Evolutionary conservation across 1,140 invertebrate species (phyloP), one percentile per base, ranked within the genome.

Genomic region (Diachasmimorpha longicaudata): DNA sequence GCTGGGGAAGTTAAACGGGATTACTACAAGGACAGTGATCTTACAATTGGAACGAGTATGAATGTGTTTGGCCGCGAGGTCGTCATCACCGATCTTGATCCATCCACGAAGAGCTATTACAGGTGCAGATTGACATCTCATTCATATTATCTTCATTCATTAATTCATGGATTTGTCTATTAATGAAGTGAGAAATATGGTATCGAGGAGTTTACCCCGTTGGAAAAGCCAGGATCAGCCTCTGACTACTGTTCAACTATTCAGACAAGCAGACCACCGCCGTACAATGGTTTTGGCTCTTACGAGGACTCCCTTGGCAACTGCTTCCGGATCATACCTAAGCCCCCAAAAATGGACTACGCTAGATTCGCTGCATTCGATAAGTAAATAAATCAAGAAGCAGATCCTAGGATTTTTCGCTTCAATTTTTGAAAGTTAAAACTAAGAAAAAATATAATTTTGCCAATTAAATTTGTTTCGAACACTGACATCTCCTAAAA

Each of bases 21-120:
- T 19, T 93, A 91, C 87, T 95, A 95, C 81, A 91, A 86, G 31
- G 94, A 95, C 81, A 90, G 88, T 67, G 94, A 98, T 86, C 86
- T 98, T 14, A 91, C 91, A 13, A 95, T 98, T 79, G 96, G 96
- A 0, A 92, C 93, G 0, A 90, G 93, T 0, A 85, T 98, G 0
- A 93, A 94, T 78, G 92, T 96, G 16, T 97, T 93, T 79, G 96
- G 96, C 8, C 90, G 96, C 63, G 92, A 92, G 58, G 91, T 98
- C 25, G 90, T 96, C 0, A 88, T 98, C 0, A 95, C 93, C 0
- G 93, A 97, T 84, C 95, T 96, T 78, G 97, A 98, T 88, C 89
- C 91, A 16, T 97, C 95, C 81, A 98, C 96, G 0, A 95, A 94
- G 84, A 92, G 95, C 52, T 98, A 96, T 89, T 98, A 97, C 85